Conservation (phyloP, 1,140 invertebrate species). For the Drosophila sechellia region DNA sequence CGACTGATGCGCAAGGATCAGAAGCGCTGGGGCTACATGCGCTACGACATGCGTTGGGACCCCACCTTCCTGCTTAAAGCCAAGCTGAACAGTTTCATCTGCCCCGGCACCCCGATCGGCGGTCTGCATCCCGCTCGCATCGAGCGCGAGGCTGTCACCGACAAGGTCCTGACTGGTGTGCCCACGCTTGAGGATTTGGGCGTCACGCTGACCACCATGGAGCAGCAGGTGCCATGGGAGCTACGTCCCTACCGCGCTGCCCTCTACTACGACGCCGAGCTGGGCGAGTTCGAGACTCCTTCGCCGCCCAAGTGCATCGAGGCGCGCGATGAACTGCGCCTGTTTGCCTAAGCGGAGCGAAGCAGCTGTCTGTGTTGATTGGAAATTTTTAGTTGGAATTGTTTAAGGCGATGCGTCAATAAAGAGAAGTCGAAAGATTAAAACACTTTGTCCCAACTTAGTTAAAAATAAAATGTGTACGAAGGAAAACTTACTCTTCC, state of each 20-base stretch:
- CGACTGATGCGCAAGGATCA: conserved; percentile 91
- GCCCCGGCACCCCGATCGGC: conserved; percentile 88
- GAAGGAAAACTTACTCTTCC: too few species aligned
- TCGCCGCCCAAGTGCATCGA: conserved; percentile 86
- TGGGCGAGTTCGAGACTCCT: conserved; percentile 90
- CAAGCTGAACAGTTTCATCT: conserved; percentile 87
- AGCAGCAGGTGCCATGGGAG: conserved; percentile 92
- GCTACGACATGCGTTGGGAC: conserved; percentile 90
- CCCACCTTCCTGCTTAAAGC: conserved; percentile 89
- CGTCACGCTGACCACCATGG: conserved; percentile 90
- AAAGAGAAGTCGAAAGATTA: conserved; percentile 47
- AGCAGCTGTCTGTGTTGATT: conserved; percentile 44
- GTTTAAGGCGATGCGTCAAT: conserved; percentile 52
- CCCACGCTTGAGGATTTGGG: conserved; percentile 95
- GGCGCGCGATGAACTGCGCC: conserved; percentile 58
- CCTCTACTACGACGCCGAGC: conserved; percentile 89
- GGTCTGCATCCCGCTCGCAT: conserved; percentile 91
- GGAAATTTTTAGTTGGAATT: conserved; percentile 63
- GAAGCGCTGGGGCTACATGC: conserved; percentile 87
- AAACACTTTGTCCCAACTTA: background rate
- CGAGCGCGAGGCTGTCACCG: conserved; percentile 93
- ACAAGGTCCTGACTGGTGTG: conserved; percentile 87
- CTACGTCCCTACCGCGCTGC: conserved; percentile 88
- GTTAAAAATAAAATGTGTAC: background rate
- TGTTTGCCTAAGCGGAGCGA: conserved; percentile 60